Base-by-base conservation (phyloP, 2,797 vertebrate species). In the Picus viridis region DNA sequence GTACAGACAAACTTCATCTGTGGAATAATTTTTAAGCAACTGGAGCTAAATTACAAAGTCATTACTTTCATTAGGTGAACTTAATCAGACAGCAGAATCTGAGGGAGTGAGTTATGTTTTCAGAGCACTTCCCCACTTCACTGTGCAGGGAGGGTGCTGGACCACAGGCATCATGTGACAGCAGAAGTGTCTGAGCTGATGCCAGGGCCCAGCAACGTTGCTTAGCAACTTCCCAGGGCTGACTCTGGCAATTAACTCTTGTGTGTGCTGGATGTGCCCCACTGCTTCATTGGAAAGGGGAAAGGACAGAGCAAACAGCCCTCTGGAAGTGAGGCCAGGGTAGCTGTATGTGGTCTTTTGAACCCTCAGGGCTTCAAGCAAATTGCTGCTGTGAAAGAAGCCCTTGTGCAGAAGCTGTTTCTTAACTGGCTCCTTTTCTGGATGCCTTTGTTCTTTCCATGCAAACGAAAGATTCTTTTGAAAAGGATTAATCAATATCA, bases 171-270 rank as follows among this genome's bases (percentile, higher is more conserved):
- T 62, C 29, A 7, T 6, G 57, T 58, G 74, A 75, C 72, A 75
- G 91, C 89, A 65, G 24, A 62, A 84, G 76, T 22, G 80, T 45
- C 73, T 64, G 56, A 76, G 78, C 61, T 16, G 78, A 68, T 36
- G 80, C 79, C 4, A 30, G 41, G 36, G 71, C 68, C 83, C 79
- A 47, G 72, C 10, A 36, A 30, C 3, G 94, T 94, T 95, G 95
- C 96, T 97, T 88, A 93, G 95, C 96, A 96, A 94, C 96, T 85
- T 91, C 80, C 70, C 72, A 26, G 80, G 67, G 58, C 70, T 72
- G 89, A 45, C 47, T 88, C 36, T n/a, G 58, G 30, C 79, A 73
- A 89, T 92, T 81, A 68, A 78, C 29, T 73, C 88, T 59, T 64
- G 12, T 51, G 62, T 23, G 54, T 18, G 41, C 11, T 0, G 6